Evolutionary conservation across 2,888 invertebrate genomes (phyloP).

Genomic region (Ennomos quercinarius): DNA sequence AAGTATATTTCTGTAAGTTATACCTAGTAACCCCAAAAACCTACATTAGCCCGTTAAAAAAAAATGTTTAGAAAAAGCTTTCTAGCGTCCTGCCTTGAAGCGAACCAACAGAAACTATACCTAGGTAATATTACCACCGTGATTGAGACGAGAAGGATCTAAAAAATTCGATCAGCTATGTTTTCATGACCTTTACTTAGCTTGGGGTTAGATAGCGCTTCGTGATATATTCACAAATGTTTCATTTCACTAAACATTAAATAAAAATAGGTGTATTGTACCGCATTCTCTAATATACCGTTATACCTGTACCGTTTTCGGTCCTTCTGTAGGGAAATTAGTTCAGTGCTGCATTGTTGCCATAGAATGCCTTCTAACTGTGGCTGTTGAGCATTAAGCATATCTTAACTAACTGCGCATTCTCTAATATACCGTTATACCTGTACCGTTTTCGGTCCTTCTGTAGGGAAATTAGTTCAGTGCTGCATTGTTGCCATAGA

Average conservation of each 20-base stretch:
- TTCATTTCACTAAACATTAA: no score
- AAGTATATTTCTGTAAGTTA: no score
- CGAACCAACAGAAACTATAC: background rate
- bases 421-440: background rate
- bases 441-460: slow-evolving; percentile 31
- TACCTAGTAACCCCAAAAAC: no score
- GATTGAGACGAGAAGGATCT: no score
- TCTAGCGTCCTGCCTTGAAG: background rate
- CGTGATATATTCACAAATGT: no score
- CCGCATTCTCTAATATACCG: background rate
- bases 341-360: slow-evolving; percentile 28
- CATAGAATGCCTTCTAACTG: slow-evolving; percentile 31
- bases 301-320: slow-evolving; percentile 28
- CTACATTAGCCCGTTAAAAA: no score
- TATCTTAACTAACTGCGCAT: slow-evolving; percentile 36
- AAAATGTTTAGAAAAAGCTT: no score
- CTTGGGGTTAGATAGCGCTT: no score
- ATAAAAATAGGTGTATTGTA: no score
- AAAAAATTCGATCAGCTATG: no score
- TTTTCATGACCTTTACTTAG: no score
- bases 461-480: slow-evolving; percentile 50
- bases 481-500: slow-evolving; percentile 24
- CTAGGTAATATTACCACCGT: no score
- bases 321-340: slow-evolving; percentile 48
- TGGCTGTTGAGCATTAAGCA: slow-evolving; percentile 36